These are phyloP conservation scores for Notocelia uddmanniana DNA, from an alignment of 2,888 invertebrate genomes.

Conservation along the genomic window DNA sequence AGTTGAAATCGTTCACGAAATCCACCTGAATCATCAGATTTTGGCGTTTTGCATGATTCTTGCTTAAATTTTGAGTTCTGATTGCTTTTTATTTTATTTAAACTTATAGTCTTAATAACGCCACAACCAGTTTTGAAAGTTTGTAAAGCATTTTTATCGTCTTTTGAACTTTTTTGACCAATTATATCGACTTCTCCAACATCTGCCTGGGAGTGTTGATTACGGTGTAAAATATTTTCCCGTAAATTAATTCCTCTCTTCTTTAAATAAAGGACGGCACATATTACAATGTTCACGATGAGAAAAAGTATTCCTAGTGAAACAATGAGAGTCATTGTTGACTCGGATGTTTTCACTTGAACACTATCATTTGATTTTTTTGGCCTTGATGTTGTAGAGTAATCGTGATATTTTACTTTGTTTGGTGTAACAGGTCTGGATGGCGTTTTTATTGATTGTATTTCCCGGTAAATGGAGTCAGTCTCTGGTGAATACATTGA, in stretches of 20 bases:
- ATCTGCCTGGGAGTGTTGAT: slow-evolving; percentile 81
- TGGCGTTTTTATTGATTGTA: slow-evolving; percentile 75
- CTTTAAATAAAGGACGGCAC: slow-evolving; percentile 89
- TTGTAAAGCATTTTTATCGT: slow-evolving; percentile 76
- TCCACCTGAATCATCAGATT: slow-evolving; percentile 84
- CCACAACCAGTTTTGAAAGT: slow-evolving; percentile 85
- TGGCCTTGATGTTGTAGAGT: slow-evolving; percentile 64
- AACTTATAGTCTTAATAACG: slow-evolving; percentile 85
- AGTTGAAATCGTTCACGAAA: slow-evolving; percentile 88
- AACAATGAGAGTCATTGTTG: slow-evolving; percentile 87
- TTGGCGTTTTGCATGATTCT: slow-evolving; percentile 84
- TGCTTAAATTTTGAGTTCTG: slow-evolving; percentile 84
- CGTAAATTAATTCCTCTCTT: slow-evolving; percentile 85
- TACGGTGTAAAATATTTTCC: slow-evolving; percentile 76
- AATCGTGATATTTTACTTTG: slow-evolving; percentile 62
- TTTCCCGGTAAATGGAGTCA: slow-evolving; percentile 71
- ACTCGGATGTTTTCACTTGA: slow-evolving; percentile 84
- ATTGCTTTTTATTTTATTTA: slow-evolving; percentile 80
- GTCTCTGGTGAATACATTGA: slow-evolving; percentile 63
- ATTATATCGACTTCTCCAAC: slow-evolving; percentile 80
- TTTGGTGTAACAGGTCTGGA: slow-evolving; percentile 66
- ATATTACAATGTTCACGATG: slow-evolving; percentile 89
- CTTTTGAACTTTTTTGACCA: slow-evolving; percentile 77
- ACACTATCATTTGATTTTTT: slow-evolving; percentile 54
- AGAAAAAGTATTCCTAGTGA: slow-evolving; percentile 90